Percentiles rank a stretch among this genome's conserved stretches.
Conservation (phyloP, 2,113 vertebrate species). For the Benitochromis conjunctus region DNA sequence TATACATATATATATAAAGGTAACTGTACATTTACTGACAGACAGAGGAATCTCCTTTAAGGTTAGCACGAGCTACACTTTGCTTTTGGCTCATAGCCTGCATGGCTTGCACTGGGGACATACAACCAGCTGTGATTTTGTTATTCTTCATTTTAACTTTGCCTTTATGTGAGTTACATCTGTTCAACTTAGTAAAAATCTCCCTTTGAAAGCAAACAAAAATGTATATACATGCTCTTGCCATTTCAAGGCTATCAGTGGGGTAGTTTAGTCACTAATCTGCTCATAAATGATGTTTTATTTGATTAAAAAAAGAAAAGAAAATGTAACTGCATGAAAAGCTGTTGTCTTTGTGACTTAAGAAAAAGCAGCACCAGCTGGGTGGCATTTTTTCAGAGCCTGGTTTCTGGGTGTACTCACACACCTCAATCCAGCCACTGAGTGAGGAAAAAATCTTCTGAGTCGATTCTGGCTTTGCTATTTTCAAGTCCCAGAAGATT, state of each 20-base stretch:
- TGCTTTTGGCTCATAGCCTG: slow-evolving; percentile 11
- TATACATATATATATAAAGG: slow-evolving; percentile 79
- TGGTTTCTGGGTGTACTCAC: neutral
- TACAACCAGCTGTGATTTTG: neutral
- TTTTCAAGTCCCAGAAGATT: neutral
- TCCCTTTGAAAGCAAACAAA: neutral
- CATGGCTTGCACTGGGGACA: slow-evolving; percentile 1
- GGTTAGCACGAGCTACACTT: slow-evolving; percentile 8
- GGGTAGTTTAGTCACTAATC: neutral
- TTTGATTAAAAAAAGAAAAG: accelerated
- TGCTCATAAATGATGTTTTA: neutral
- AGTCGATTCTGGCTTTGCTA: neutral
- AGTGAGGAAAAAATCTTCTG: neutral
- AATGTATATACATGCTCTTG: neutral
- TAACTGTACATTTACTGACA: slow-evolving; percentile 78
- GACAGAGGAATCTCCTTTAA: slow-evolving; percentile 46
- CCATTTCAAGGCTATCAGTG: neutral
- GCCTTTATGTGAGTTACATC: neutral
- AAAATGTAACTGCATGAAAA: neutral
- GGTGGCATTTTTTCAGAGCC: neutral
- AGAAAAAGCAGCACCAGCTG: neutral
- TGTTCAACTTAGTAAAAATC: neutral
- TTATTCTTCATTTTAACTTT: neutral
- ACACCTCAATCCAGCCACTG: neutral
- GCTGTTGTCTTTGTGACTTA: neutral